Base-by-base conservation (phyloP, 2,113 vertebrate genomes). In the Asarcornis scutulata region DNA sequence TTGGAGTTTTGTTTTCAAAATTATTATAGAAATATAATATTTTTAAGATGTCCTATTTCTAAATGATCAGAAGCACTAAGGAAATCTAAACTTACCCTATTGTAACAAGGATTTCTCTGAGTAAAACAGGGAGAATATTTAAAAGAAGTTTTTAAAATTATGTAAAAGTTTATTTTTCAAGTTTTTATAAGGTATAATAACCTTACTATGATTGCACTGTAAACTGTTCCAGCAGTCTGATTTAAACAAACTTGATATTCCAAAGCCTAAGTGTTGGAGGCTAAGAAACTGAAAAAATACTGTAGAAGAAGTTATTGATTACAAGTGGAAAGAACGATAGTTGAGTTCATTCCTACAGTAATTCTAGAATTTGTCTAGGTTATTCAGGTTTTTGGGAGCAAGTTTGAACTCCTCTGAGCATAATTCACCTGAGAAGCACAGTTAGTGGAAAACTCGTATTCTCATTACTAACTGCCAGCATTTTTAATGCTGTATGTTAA, bases 381-480 rank as follows among this genome's bases (percentile, higher is more conserved):
- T 92, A 34, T 91, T 89, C n/a, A 79, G 67, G 83, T 81, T 89
- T 73, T 77, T 69, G 55, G 71, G 84, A 93, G 82, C 59, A 90
- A 76, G 34, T 63, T 44, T 86, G 74, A 91, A 60, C 59, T 89
- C 91, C 80, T 82, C 8, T 53, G 53, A 96, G 67, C 58, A 77
- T 59, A 73, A 87, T 85, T 62, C 84, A 97, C 96, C 90, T 96
- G 95, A 96, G 95, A 96, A 95, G 67, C 34, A 89, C 88, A 95
- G 91, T 95, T 93, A 96, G 95, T 95, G 86, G 92, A 89, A 81
- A 88, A 89, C 68, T 86, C 66, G 80, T 40, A 10, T 95, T 6
- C 4, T 72, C 2, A 1, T 59, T 60, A 92, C 73, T 84, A 97
- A 96, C 93, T 90, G 88, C 48, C 73, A 95, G 80, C 84, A 92